These are phyloP conservation scores for Halictus ligatus DNA, from an alignment of 2,888 invertebrate genomes.

Conservation along the genomic window DNA sequence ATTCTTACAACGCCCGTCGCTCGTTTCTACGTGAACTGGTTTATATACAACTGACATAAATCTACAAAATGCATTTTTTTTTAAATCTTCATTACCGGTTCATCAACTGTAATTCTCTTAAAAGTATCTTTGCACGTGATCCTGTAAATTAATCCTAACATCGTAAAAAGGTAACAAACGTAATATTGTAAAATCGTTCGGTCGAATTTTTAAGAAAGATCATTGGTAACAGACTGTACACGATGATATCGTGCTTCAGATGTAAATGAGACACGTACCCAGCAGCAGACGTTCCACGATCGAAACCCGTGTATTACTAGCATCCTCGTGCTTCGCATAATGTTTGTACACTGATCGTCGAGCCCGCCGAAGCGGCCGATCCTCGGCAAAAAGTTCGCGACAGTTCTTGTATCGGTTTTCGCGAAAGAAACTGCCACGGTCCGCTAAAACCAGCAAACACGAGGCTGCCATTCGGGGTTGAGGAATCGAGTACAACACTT, in stretches of 20 bases:
- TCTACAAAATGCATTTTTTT: no score
- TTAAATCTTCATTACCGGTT: no score
- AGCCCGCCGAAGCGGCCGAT: neutral
- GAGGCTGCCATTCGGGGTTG: neutral
- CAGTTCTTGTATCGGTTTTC: neutral
- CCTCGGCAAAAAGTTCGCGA: neutral
- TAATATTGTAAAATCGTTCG: neutral
- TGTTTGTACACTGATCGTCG: neutral
- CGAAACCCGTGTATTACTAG: neutral
- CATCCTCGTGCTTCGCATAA: neutral
- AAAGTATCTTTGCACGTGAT: neutral
- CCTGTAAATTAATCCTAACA: neutral
- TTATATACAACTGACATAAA: no score
- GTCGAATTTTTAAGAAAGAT: neutral
- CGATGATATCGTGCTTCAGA: neutral
- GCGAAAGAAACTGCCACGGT: neutral
- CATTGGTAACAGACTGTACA: neutral
- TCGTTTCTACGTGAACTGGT: no score
- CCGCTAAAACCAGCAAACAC: neutral
- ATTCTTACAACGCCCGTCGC: no score
- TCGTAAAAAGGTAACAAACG: neutral
- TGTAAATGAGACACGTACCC: neutral
- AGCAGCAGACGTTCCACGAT: neutral
- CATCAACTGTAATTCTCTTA: neutral
- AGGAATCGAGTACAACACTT: neutral